Evolutionary conservation across 2,113 vertebrate genomes (phyloP).

Genomic region (Barbus barbus): DNA sequence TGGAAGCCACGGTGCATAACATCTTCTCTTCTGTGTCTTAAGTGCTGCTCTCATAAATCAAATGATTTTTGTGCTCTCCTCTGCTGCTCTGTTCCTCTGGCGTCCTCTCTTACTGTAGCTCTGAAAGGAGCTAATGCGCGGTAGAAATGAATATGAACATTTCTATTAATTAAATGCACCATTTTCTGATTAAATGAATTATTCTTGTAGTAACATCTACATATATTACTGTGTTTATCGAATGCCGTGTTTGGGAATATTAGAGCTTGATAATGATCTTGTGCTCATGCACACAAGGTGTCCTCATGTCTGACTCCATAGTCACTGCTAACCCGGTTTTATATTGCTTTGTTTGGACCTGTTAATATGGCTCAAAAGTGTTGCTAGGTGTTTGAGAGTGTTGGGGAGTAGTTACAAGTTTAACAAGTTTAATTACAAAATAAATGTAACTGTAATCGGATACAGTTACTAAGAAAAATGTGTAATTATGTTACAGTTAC

Average conservation of each 20-base stretch:
- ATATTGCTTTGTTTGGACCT: neutral
- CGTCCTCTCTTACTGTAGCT: slow-evolving; percentile 15
- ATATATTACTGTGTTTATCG: neutral
- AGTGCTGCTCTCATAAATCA: slow-evolving; percentile 32
- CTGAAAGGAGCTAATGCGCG: neutral
- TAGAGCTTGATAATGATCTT: neutral
- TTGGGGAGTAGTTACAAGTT: too few species aligned
- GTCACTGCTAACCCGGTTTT: neutral
- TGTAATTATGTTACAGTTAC: too few species aligned
- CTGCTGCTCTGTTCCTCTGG: neutral
- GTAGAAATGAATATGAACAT: neutral
- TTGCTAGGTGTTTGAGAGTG: too few species aligned
- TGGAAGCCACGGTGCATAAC: neutral
- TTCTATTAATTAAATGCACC: too few species aligned
- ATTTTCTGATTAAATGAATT: neutral
- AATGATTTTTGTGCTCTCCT: neutral
- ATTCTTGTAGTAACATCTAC: neutral
- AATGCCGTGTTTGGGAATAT: neutral
- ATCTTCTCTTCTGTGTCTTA: slow-evolving; percentile 25
- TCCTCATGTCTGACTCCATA: neutral
- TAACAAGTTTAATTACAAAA: too few species aligned
- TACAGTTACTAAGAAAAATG: too few species aligned
- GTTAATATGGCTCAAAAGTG: neutral
- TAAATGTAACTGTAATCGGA: too few species aligned
- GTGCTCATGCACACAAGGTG: too few species aligned